Conservation (phyloP, 2,888 invertebrate genomes). For the Crioceris asparagi region DNA sequence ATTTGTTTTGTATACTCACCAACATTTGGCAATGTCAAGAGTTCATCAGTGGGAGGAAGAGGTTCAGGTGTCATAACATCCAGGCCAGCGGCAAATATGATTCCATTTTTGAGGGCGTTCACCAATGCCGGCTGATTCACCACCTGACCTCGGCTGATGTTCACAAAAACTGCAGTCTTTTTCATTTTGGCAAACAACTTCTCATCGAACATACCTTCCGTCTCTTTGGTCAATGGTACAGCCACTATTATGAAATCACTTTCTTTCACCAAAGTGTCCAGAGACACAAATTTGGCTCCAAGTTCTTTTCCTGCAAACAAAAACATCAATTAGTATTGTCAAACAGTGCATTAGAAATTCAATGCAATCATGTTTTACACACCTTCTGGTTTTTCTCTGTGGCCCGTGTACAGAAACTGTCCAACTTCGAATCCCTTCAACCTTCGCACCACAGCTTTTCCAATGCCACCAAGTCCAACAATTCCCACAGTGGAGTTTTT, state of each 20-base stretch:
- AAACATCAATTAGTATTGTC: too few species aligned
- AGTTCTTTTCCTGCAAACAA: slow-evolving; percentile 38
- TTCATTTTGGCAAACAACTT: slow-evolving; percentile 66
- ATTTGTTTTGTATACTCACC: too few species aligned
- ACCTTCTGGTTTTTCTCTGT: slow-evolving; percentile 54
- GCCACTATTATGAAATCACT: slow-evolving; percentile 68
- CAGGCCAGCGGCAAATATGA: slow-evolving; percentile 79
- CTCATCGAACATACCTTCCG: slow-evolving; percentile 57
- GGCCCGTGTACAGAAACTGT: slow-evolving; percentile 63
- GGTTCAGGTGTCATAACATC: slow-evolving; percentile 92
- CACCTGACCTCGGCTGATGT: slow-evolving; percentile 65
- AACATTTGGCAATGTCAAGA: slow-evolving; percentile 69
- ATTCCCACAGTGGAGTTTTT: slow-evolving; percentile 70
- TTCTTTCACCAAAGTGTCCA: slow-evolving; percentile 52
- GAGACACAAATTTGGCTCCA: slow-evolving; percentile 51
- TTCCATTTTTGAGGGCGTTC: slow-evolving; percentile 59
- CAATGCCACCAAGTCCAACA: slow-evolving; percentile 73
- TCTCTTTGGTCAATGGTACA: slow-evolving; percentile 58
- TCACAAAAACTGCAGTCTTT: slow-evolving; percentile 60
- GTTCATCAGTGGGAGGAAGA: slow-evolving; percentile 63
- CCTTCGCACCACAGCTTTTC: slow-evolving; percentile 61
- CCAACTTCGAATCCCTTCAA: slow-evolving; percentile 62
- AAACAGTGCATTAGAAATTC: too few species aligned
- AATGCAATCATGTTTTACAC: too few species aligned
- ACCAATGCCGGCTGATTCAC: slow-evolving; percentile 74